Base-by-base conservation (phyloP, 92 coral and sea anemone genomes). In the Palythoa heliodiscus region DNA sequence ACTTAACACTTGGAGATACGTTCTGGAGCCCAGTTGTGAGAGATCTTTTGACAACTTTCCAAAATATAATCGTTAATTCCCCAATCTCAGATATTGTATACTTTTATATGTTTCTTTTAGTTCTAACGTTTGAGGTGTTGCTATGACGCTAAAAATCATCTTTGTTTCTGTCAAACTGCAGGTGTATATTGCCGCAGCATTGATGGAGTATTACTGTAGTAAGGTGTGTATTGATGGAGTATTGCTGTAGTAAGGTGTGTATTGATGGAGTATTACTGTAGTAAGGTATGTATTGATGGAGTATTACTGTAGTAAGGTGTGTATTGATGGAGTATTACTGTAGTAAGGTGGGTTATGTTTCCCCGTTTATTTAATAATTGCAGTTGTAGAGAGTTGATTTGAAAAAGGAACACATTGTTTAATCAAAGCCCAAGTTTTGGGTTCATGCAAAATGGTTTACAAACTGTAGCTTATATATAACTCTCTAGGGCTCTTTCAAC, bases 311-410 rank as follows among this genome's bases (percentile, higher is more conserved):
- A 29, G 35, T 29, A 29, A 29, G 35, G 35, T 29, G 35, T 29
- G 95, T 98, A 53, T 89, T 97, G 71, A 97, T 97, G 99, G 99
- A 97, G 78, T 97, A 92, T 79, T 97, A 92, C 67, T 90, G 95
- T 83, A 94, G 98, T 63, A 97, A 97, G 92, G 98, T 93, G 75
- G 29, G 91, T 83, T 11, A 9, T 63, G 35, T 29, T 5, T 63
- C 10, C 11, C 22, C 23, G 20, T 5, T 35, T 2, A 0, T 17
- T 19, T 61, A 23, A 43, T 43, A 43, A 43, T 43, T 43, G 48
- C 48, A 43, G 48, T 43, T 61, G 22, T 9, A n/a, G 24, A 61
- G 22, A 15, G 19, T 58, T 16, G 20, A 11, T 4, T 12, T 58
- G 35, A 29, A 29, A 29, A 29, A 29, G 35, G 35, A 29, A 29